Base-by-base conservation (phyloP, 2,888 invertebrate genomes). In the Himalopsyche japonica region DNA sequence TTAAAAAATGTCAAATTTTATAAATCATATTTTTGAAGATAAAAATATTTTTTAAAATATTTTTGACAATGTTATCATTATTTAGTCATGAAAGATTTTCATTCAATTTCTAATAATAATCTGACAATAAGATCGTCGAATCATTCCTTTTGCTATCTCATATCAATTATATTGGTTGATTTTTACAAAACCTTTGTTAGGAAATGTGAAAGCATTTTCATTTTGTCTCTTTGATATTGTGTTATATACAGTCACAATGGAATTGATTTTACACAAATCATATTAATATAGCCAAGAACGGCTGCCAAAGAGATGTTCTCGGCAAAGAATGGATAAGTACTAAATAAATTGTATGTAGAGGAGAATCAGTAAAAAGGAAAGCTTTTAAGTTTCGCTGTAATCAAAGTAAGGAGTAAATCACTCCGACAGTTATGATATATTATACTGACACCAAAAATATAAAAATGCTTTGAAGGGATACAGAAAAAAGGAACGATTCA, bases 201-300 rank as follows among this genome's bases (percentile, higher is more conserved):
- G 57, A 20, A 57, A 57, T 24, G 57, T 57, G 57, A 57, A 57
- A 57, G 57, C 57, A 57, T 57, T 57, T 24, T 57, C 57, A 57
- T 57, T 57, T 57, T 57, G 57, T 57, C 57, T 57, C 57, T 57
- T 57, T 24, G 57, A 57, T 57, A 57, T 57, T 57, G 32, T 24
- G 78, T 24, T 78, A 37, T 78, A 43, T 37, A 34, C 37, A 37
- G 32, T 78, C 78, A 78, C 37, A 82, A 37, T 43, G 47, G 48
- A 76, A 82, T 82, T 82, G 82, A 81, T 81, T 81, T 70, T 48
- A 70, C 64, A 57, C 81, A 81, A 81, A 81, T 81, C 81, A 70
- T 81, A 49, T 30, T 27, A 49, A 49, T 48, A 24, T 80, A 80
- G 57, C 57, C 20, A 57, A n/a, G 57, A 57, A 24, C 57, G 57